Evolutionary conservation across 2,888 invertebrate species (phyloP).

Genomic region (Lysandra bellargus): DNA sequence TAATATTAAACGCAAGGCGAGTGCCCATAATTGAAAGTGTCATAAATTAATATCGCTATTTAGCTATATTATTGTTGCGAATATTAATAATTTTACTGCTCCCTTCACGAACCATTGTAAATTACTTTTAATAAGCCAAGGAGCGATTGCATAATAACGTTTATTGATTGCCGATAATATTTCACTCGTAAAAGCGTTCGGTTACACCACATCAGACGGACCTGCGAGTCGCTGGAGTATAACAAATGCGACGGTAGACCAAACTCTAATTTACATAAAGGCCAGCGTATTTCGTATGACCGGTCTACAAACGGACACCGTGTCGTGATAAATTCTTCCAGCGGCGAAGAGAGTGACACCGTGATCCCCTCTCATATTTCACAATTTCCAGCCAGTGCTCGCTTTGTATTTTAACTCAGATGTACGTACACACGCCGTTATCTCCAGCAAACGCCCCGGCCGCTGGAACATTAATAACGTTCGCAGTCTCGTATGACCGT

Average conservation of each 20-base stretch:
- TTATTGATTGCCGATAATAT: not conserved
- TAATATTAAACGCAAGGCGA: constrained; percentile 15
- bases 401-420: constrained; percentile 53
- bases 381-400: constrained; percentile 57
- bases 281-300: constrained; percentile 47
- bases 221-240: not conserved
- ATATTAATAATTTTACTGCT: constrained; percentile 1
- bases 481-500: constrained; percentile 48
- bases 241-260: constrained; percentile 19
- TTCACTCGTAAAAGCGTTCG: not conserved
- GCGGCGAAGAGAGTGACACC: constrained; percentile 59
- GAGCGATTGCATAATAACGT: not conserved
- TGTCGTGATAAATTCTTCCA: constrained; percentile 63
- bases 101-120: not conserved
- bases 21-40: constrained; percentile 18
- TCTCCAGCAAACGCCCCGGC: constrained; percentile 42
- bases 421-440: constrained; percentile 41
- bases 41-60: constrained; percentile 22
- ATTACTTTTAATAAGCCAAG: not conserved
- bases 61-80: not conserved
- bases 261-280: constrained; percentile 37
- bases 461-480: constrained; percentile 53
- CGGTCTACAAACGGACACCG: constrained; percentile 52
- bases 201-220: not conserved
- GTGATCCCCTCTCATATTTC: constrained; percentile 67